Conservation (phyloP, 37 sponge, comb jelly and placozoan genomes). For the Aphrocallistes beatrix region DNA sequence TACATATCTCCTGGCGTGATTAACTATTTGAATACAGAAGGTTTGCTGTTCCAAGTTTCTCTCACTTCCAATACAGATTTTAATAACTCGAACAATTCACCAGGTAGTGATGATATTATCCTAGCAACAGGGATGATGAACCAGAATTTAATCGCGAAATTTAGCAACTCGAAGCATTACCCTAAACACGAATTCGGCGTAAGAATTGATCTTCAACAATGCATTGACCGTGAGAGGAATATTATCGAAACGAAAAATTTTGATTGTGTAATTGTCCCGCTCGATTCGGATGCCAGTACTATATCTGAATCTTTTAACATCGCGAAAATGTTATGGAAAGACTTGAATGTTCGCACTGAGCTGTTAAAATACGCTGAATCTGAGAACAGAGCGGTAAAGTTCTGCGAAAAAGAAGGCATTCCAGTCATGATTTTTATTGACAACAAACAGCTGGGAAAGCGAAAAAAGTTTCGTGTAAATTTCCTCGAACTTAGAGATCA, state of each 20-base stretch:
- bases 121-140: background rate
- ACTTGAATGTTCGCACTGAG: background rate
- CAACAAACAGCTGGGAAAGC: background rate
- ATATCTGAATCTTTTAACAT: background rate
- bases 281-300: background rate
- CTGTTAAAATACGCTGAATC: slow-evolving; percentile 5
- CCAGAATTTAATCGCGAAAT: slow-evolving; percentile 20
- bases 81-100: background rate
- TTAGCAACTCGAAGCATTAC: background rate
- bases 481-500: background rate
- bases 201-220: background rate
- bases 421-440: background rate
- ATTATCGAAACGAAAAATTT: background rate
- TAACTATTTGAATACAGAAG: slow-evolving; percentile 9
- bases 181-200: background rate
- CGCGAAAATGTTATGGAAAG: background rate
- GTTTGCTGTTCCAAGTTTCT: background rate
- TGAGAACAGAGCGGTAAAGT: background rate
- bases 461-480: background rate
- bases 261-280: background rate
- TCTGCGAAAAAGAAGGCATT: background rate
- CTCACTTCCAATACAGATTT: background rate
- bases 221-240: background rate
- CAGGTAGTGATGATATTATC: slow-evolving; percentile 4
- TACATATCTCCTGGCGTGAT: background rate